A percentile compares a stretch with the other conserved stretches of the same genome.
Evolutionary conservation across 23 tunicate genomes (phyloP).

Genomic region (Botrylloides violaceus): DNA sequence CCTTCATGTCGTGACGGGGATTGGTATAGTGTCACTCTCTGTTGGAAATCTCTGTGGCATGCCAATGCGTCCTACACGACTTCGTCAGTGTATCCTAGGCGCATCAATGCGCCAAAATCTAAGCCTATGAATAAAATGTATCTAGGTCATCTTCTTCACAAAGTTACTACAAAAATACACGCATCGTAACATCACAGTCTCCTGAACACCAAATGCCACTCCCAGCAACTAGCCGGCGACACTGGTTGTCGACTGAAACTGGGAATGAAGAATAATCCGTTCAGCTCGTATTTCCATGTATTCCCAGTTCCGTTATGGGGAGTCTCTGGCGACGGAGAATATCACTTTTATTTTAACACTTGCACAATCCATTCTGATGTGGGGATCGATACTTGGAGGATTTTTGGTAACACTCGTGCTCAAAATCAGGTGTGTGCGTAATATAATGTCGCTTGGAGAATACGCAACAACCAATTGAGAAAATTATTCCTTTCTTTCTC

Average conservation of each 20-base stretch:
- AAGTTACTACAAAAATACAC: too few relatives aligned
- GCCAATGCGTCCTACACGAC: too few relatives aligned
- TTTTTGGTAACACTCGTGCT: not conserved
- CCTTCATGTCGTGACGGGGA: too few relatives aligned
- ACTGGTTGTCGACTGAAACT: not conserved
- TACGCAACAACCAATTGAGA: not conserved
- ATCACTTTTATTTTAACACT: conserved; percentile 9
- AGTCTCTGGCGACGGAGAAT: not conserved
- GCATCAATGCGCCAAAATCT: too few relatives aligned
- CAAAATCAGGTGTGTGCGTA: not conserved
- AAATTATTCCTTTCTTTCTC: not conserved
- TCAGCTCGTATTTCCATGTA: not conserved
- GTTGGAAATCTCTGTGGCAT: too few relatives aligned
- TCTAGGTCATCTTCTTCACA: too few relatives aligned
- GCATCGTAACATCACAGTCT: too few relatives aligned
- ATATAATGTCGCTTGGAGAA: not conserved
- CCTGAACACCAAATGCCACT: not conserved
- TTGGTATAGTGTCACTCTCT: too few relatives aligned
- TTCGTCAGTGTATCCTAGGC: too few relatives aligned
- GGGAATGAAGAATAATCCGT: too few relatives aligned
- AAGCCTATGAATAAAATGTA: too few relatives aligned
- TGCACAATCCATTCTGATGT: conserved; percentile 19
- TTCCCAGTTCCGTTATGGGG: not conserved
- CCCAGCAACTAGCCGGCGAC: not conserved
- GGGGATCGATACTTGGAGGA: conserved; percentile 31